Conservation (phyloP, 2,113 vertebrate species). For the Nyctereutes procyonoides region DNA sequence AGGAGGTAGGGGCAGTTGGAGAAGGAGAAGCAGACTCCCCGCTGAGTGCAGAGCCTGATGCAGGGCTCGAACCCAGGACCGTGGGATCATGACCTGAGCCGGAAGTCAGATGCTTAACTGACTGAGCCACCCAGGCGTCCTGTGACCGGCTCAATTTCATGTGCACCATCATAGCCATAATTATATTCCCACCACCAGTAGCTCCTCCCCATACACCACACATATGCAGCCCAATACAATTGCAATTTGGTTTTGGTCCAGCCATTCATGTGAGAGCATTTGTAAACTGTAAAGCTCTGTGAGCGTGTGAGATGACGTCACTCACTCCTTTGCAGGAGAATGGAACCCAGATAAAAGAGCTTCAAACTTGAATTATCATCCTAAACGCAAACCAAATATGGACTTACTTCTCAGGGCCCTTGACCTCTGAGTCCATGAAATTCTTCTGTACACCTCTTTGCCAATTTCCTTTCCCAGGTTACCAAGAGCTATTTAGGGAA, state of each 20-base stretch:
- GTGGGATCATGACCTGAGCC: background rate
- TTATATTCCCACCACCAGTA: background rate
- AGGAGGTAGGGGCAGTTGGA: background rate
- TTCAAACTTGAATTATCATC: background rate
- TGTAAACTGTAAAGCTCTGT: background rate
- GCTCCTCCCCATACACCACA: background rate
- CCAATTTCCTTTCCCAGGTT: background rate
- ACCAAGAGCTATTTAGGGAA: background rate
- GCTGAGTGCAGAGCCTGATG: background rate
- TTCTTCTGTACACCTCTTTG: background rate
- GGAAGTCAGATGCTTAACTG: background rate
- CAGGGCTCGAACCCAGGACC: background rate
- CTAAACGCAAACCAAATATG: background rate
- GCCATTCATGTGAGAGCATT: background rate
- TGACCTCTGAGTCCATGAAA: background rate
- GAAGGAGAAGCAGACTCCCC: background rate
- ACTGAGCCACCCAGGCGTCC: background rate
- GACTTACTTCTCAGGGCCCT: too few relatives aligned
- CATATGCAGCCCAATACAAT: fast-evolving
- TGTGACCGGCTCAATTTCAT: background rate
- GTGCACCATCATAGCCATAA: too few relatives aligned
- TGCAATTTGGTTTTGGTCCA: background rate
- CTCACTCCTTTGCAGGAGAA: background rate
- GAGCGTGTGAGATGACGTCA: background rate
- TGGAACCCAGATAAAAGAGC: background rate